These are phyloP conservation scores for Falco berigora DNA, from an alignment of 2,797 vertebrate genomes.

Conservation along the genomic window DNA sequence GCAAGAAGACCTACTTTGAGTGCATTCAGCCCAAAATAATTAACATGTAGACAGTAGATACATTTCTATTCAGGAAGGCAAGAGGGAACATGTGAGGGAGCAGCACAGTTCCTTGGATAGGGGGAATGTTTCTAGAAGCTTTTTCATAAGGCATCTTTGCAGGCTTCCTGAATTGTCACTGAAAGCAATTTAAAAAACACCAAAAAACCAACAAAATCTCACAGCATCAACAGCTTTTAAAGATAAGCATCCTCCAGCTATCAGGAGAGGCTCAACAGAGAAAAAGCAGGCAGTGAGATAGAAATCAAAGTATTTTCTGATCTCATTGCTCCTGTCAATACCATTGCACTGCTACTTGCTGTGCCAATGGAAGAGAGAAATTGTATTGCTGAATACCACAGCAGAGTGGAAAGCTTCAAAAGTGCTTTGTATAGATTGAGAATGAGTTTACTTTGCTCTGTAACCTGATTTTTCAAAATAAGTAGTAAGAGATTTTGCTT, in stretches of 20 bases:
- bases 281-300: neutral
- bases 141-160: neutral
- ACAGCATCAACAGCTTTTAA: neutral
- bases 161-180: neutral
- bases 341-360: neutral
- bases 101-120: neutral
- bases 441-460: neutral
- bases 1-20: neutral
- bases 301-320: neutral
- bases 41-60: neutral
- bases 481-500: neutral
- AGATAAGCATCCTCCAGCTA: neutral
- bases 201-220: neutral
- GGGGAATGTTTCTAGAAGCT: neutral
- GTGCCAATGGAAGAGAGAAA: neutral
- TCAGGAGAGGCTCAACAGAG: neutral
- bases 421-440: neutral
- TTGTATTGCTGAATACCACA: neutral
- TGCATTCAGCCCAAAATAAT: neutral
- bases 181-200: neutral
- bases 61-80: neutral
- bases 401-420: neutral
- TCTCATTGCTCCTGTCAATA: neutral
- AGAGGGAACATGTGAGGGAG: neutral
- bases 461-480: neutral